phyloP scores from a whole-genome alignment of 2,888 invertebrate genomes.

The Oeneis ivallda region DNA sequence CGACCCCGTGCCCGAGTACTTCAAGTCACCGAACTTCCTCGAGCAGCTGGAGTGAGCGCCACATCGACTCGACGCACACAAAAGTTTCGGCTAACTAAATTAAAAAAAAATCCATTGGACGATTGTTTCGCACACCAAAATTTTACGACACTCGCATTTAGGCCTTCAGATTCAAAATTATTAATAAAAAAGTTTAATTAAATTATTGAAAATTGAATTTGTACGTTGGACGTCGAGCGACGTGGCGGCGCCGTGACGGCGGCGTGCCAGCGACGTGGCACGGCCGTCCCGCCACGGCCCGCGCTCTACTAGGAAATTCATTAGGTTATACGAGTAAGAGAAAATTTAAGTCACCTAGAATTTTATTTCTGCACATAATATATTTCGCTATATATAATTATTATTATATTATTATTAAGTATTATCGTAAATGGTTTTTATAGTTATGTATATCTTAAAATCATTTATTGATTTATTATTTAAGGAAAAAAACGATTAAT shows the following conservation, averaged over 20 bases:
- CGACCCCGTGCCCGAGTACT: slow-evolving; percentile 99
- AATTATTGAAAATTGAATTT: slow-evolving; percentile 72
- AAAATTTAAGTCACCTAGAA: slow-evolving; percentile 82
- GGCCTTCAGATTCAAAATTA: slow-evolving; percentile 85
- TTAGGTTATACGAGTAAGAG: slow-evolving; percentile 79
- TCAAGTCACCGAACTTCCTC: slow-evolving; percentile 99
- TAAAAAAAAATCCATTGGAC: slow-evolving; percentile 60
- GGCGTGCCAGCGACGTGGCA: slow-evolving; percentile 22
- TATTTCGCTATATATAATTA: slow-evolving; percentile 82
- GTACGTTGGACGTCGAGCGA: slow-evolving; percentile 74
- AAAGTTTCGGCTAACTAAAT: slow-evolving; percentile 65
- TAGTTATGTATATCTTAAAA: slow-evolving; percentile 82
- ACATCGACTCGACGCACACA: slow-evolving; percentile 60
- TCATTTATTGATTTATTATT: slow-evolving; percentile 81
- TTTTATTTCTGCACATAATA: slow-evolving; percentile 83
- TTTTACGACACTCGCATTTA: slow-evolving; percentile 86
- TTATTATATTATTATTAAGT: slow-evolving; percentile 82
- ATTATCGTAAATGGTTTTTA: slow-evolving; percentile 82
- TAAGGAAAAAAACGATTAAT: slow-evolving; percentile 81
- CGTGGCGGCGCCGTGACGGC: slow-evolving; percentile 47
- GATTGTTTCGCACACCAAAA: slow-evolving; percentile 82
- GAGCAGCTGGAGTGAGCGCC: slow-evolving; percentile 94
- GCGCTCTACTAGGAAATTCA: slow-evolving; percentile 78
- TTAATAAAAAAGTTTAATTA: slow-evolving; percentile 76
- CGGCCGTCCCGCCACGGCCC: slow-evolving; percentile 47